Evolutionary conservation across 2,113 vertebrate species (phyloP).

Genomic region (Ictalurus punctatus): DNA sequence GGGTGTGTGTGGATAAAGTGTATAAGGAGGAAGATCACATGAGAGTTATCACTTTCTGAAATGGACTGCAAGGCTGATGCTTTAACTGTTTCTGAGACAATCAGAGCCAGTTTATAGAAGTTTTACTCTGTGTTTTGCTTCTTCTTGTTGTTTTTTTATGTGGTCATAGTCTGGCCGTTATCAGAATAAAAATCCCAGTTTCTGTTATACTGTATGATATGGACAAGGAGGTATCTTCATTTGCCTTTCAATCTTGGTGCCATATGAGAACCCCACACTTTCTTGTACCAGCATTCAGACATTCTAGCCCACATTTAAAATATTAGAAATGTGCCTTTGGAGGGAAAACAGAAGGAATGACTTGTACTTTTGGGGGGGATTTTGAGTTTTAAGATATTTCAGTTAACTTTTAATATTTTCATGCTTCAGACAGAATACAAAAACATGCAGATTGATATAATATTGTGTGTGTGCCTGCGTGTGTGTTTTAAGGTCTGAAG

Average conservation of each 20-base stretch:
- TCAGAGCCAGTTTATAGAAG: background rate
- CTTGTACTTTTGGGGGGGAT: background rate
- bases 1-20: background rate
- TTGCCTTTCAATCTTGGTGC: background rate
- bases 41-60: background rate
- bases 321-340: background rate
- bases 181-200: background rate
- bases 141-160: too few species aligned
- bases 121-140: background rate
- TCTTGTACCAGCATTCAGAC: background rate
- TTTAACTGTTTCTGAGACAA: background rate
- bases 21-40: background rate
- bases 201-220: background rate
- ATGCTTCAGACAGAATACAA: background rate
- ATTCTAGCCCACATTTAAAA: background rate
- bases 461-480: constrained; percentile 1
- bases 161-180: background rate
- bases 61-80: background rate
- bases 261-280: background rate
- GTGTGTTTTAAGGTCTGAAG: constrained; percentile 51
- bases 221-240: background rate
- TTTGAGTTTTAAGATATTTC: background rate
- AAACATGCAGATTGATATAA: too few species aligned
- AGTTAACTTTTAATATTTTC: background rate
- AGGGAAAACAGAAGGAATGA: background rate